phyloP scores from a whole-genome alignment of 1,140 invertebrate genomes.

The Drosophila novamexicana region DNA sequence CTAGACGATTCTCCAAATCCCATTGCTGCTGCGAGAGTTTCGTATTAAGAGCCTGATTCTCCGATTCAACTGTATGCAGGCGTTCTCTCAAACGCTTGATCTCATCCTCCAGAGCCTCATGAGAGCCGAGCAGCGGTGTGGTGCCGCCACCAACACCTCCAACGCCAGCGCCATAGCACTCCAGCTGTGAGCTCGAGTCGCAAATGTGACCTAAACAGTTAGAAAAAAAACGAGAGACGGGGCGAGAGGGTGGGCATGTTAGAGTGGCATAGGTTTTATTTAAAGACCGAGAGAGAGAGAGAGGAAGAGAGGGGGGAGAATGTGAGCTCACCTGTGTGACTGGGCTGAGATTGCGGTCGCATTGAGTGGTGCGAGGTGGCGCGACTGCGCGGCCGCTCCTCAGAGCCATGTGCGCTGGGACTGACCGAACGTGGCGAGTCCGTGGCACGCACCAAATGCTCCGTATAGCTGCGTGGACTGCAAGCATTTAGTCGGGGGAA shows the following conservation, averaged over 20 bases:
- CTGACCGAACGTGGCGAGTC: slow-evolving; percentile 82
- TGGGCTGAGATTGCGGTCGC: slow-evolving; percentile 81
- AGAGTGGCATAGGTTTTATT: background rate
- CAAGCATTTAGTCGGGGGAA: slow-evolving; percentile 10
- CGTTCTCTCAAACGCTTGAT: slow-evolving; percentile 95
- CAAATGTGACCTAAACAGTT: slow-evolving; percentile 84
- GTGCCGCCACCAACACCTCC: slow-evolving; percentile 82
- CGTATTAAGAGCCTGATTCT: slow-evolving; percentile 95
- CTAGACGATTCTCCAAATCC: slow-evolving; percentile 96
- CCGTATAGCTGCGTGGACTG: slow-evolving; percentile 79
- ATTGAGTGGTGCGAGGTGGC: slow-evolving; percentile 82
- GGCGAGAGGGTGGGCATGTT: background rate
- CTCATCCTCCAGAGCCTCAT: slow-evolving; percentile 94
- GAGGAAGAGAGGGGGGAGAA: background rate
- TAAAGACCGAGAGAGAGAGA: background rate
- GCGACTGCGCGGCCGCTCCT: slow-evolving; percentile 81
- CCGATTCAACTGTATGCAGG: slow-evolving; percentile 94
- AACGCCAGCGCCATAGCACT: slow-evolving; percentile 84
- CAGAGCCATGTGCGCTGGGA: slow-evolving; percentile 83
- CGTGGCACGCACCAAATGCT: slow-evolving; percentile 70
- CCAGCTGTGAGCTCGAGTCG: slow-evolving; percentile 86
- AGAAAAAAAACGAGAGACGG: background rate
- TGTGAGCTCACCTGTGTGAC: slow-evolving; percentile 68
- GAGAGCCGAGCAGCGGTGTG: slow-evolving; percentile 88
- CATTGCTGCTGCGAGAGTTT: slow-evolving; percentile 97